Evolutionary conservation across 2,888 invertebrate species (phyloP), one percentile per base, ranked within the genome.

Genomic region (Drosophila mettleri): DNA sequence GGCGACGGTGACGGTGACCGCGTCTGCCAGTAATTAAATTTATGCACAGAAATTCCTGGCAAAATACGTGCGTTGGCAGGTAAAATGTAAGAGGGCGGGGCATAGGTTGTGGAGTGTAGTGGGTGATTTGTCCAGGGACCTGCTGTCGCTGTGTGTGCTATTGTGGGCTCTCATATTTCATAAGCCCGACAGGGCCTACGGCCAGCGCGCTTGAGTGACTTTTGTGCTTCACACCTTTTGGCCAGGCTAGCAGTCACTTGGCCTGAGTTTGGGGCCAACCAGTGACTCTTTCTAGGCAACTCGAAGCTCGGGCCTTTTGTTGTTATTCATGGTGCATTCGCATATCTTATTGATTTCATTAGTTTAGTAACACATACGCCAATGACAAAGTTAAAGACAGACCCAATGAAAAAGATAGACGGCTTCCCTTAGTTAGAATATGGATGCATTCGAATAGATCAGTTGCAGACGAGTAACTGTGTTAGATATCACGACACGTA

Each of bases 271-370:
- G 71, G 72, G 45, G 59, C 43, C 52, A 60, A 46, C 78, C 51
- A 69, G 69, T 53, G 69, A 31, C 72, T 71, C 72, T 73, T 80
- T 61, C 61, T 53, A 34, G 39, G 31, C 27, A 51, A 16, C 22
- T 31, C 22, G 54, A 22, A 22, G 34, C 45, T 51, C 7, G 10
- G 39, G 27, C 20, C 45, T 38, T 61, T 65, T 79, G 65, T 67
- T 79, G 77, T 71, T 79, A 61, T 83, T 81, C 86, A 86, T 73
- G 66, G 65, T 54, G 69, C 67, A 54, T 61, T 73, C 69, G 77
- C 80, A 78, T 83, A 72, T 83, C 86, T 88, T 85, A 85, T 89
- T 85, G 85, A 85, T 85, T 85, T 85, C 89, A 85, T 85, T 85
- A 87, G 85, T 89, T 89, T 85, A 78, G 89, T 81, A 88, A 85